A percentile compares a stretch with the other conserved stretches of the same genome.
phyloP scores from a whole-genome alignment of 1,140 invertebrate species.

The Trichonephila inaurata region DNA sequence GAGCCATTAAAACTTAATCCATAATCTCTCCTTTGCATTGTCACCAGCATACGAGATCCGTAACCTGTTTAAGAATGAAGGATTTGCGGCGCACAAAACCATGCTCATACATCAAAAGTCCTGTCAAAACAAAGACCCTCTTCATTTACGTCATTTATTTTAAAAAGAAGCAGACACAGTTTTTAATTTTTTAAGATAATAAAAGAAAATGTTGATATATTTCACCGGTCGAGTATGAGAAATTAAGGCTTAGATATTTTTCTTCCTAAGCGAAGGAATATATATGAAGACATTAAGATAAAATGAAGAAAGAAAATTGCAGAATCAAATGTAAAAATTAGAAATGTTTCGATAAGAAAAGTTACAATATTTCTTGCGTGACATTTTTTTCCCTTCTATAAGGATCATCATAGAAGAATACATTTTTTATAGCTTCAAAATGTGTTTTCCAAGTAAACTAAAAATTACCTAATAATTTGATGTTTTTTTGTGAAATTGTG shows the following conservation, averaged over 20 bases:
- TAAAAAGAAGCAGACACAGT: not conserved
- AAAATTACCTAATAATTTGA: too few relatives aligned
- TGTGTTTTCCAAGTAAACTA: too few relatives aligned
- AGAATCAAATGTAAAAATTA: too few relatives aligned
- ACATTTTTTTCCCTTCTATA: too few relatives aligned
- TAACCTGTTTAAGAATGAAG: not conserved
- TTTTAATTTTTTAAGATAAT: not conserved
- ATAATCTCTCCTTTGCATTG: constrained; percentile 33
- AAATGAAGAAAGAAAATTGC: not conserved
- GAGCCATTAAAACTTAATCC: constrained; percentile 45
- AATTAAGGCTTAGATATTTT: not conserved
- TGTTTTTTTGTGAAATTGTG: too few relatives aligned
- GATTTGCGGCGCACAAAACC: not conserved
- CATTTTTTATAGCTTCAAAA: too few relatives aligned
- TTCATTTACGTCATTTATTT: constrained; percentile 31
- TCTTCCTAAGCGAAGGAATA: not conserved
- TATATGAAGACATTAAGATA: not conserved
- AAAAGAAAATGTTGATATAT: not conserved
- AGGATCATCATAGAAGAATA: too few relatives aligned
- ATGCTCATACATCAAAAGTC: constrained; percentile 30
- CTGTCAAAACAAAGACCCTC: constrained; percentile 38
- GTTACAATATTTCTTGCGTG: not conserved
- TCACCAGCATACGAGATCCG: constrained; percentile 36
- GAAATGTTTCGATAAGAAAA: too few relatives aligned
- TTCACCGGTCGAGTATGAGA: not conserved